Base-by-base conservation (phyloP, 1,140 invertebrate species). In the Apocrypta bakeri region DNA sequence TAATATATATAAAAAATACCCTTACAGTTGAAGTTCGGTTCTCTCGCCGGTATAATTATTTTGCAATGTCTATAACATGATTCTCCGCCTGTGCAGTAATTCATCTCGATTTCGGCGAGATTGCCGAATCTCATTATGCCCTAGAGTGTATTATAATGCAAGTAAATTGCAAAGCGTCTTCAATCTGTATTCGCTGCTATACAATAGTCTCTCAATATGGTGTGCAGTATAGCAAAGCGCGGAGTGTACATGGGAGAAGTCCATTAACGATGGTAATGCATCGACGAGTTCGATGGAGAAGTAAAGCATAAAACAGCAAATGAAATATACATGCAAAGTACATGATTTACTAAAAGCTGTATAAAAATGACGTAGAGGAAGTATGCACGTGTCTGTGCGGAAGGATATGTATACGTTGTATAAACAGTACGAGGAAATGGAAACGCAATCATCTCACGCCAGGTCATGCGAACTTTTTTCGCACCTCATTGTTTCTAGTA, bases 401-500 rank as follows among this genome's bases (percentile, higher is more conserved):
- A 17, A 17, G 42, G 42, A 48, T 48, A 48, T 56, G 40, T 42
- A 56, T 56, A 48, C 17, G 48, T 56, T 56, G 48, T 56, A 56
- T 56, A 56, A 56, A 73, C n/a, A 73, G 31, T 31, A 33, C 14
- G 25, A 73, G 17, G 31, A 8, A 56, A 21, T 17, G 68, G 29
- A 40, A 74, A 81, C 12, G 56, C 42, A 7, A 17, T 7, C 40
- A 27, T 74, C 71, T 75, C 63, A 68, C 33, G 73, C 61, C 56
- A 61, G 33, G 37, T 40, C 73, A 37, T 76, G 72, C 64, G 64
- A 82, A 76, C 8, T 25, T 76, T 12, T 27, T 69, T 75, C 29
- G 63, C 40, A 25, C 29, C 24, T 68, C 63, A 82, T 69, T 76
- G 73, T 76, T 76, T 76, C 64, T 31, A 24, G 33, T 17, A 56